phyloP scores from a whole-genome alignment of 2,113 vertebrate genomes.

The Cervus canadensis region DNA sequence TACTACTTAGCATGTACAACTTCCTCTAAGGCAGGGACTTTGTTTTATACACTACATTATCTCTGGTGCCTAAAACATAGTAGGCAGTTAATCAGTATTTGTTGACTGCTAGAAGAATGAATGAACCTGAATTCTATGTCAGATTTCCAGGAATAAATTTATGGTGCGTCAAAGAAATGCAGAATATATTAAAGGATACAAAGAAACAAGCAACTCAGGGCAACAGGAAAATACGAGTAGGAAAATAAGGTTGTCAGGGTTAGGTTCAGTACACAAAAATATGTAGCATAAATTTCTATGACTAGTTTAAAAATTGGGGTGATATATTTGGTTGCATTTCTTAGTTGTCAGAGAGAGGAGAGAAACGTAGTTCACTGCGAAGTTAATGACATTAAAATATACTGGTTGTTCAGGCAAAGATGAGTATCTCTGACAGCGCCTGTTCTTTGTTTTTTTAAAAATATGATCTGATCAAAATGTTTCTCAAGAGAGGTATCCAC shows the following conservation, averaged over 20 bases:
- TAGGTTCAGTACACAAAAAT: background rate
- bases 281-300: background rate
- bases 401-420: background rate
- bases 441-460: background rate
- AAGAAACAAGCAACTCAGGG: background rate
- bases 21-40: background rate
- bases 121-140: background rate
- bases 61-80: background rate
- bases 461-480: background rate
- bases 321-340: background rate
- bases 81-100: background rate
- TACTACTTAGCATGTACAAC: background rate
- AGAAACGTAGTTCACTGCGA: background rate
- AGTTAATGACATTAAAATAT: background rate
- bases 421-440: background rate
- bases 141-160: slow-evolving; percentile 8
- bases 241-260: background rate
- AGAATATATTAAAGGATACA: background rate
- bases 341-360: background rate
- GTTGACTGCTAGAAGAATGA: background rate
- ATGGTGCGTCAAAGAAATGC: background rate
- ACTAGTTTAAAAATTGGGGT: background rate
- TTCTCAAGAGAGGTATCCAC: background rate
- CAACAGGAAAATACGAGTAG: background rate
- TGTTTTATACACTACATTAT: background rate